These are phyloP conservation scores for Corythornis cristatus DNA, from an alignment of 2,113 vertebrate genomes.

Conservation along the genomic window DNA sequence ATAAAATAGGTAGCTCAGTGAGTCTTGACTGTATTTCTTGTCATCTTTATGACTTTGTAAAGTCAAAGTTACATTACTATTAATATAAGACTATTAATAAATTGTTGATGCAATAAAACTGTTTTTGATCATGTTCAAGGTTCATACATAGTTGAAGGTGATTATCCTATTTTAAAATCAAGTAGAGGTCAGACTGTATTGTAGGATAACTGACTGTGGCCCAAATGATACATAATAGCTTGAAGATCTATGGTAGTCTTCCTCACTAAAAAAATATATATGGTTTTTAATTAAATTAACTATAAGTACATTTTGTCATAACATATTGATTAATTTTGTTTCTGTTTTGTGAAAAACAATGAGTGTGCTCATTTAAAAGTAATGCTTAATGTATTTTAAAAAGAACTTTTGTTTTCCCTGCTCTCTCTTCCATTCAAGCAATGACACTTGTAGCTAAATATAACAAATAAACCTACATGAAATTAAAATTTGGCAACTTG, in stretches of 20 bases:
- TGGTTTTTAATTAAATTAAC: background rate
- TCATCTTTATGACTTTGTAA: constrained; percentile 67
- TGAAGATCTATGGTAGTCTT: background rate
- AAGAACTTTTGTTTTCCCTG: background rate
- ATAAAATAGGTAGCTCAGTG: constrained; percentile 19
- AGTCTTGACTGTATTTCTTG: constrained; percentile 24
- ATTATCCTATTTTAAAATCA: constrained; percentile 73
- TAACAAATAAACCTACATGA: background rate
- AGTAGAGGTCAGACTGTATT: constrained; percentile 65
- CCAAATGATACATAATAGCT: constrained; percentile 20
- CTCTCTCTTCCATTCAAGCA: background rate
- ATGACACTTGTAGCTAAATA: background rate
- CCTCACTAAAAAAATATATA: background rate
- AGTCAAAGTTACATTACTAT: constrained; percentile 54
- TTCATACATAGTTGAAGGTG: constrained; percentile 75
- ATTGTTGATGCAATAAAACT: constrained; percentile 69
- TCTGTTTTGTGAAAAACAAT: background rate
- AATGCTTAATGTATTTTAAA: background rate
- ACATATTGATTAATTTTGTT: background rate
- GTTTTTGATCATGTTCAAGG: constrained; percentile 66
- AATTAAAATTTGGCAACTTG: background rate
- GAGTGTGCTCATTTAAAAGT: background rate
- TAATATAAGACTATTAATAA: constrained; percentile 71
- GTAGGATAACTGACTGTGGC: constrained; percentile 53
- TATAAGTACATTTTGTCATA: background rate